These are phyloP conservation scores for Bradypodion pumilum DNA, from an alignment of 2,797 vertebrate species.

Conservation along the genomic window DNA sequence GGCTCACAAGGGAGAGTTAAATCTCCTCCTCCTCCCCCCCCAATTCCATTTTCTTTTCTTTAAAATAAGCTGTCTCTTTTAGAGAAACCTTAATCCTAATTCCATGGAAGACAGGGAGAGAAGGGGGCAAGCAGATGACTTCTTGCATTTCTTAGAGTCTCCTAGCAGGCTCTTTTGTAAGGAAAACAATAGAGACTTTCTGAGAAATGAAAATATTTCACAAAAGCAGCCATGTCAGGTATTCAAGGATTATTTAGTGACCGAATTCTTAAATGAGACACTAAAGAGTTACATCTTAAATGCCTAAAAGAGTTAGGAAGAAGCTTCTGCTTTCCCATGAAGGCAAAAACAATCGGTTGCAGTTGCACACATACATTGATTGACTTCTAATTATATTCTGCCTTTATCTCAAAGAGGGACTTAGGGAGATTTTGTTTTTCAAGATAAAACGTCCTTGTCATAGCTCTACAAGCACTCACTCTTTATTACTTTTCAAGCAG, in stretches of 20 bases:
- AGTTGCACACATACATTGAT: no score
- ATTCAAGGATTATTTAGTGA: constrained; percentile 65
- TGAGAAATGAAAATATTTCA: constrained; percentile 73
- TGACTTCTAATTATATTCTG: neutral
- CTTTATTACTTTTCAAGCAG: constrained; percentile 1
- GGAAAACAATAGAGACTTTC: constrained; percentile 65
- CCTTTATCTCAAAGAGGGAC: no score
- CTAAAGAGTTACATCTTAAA: constrained; percentile 52
- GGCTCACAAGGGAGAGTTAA: constrained; percentile 10
- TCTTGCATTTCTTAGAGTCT: constrained; percentile 70
- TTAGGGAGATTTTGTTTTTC: neutral
- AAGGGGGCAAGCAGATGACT: constrained; percentile 57
- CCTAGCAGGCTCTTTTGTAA: constrained; percentile 69
- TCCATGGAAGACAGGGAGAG: constrained; percentile 48
- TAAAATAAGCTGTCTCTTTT: constrained; percentile 56
- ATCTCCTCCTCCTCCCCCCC: constrained; percentile 5
- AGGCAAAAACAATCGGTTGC: neutral
- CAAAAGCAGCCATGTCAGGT: constrained; percentile 67
- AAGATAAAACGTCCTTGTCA: constrained; percentile 25
- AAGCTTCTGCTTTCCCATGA: constrained; percentile 11
- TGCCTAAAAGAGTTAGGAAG: constrained; percentile 41
- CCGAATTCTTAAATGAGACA: constrained; percentile 62
- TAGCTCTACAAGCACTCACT: constrained; percentile 3
- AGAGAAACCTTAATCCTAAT: constrained; percentile 64
- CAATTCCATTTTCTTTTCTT: constrained; percentile 19